phyloP scores from a whole-genome alignment of 2,113 vertebrate species.

The Podocnemis expansa region DNA sequence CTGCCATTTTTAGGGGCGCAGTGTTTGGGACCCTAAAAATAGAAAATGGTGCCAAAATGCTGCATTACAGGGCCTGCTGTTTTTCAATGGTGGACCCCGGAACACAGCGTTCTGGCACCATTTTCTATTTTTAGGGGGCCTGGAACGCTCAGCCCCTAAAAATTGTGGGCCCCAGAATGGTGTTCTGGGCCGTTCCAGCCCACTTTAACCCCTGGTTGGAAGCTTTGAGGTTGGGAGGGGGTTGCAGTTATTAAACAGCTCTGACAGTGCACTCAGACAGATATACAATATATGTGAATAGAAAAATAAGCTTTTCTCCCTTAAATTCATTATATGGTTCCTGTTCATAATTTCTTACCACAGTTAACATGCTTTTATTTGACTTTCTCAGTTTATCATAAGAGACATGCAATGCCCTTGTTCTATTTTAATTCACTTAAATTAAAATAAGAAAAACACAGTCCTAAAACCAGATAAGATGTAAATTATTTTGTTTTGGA shows the following conservation, averaged over 20 bases:
- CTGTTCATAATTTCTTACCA: slow-evolving; percentile 26
- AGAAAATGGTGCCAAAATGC: too few relatives aligned
- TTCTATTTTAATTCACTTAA: background rate
- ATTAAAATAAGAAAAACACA: background rate
- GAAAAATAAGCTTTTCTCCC: background rate
- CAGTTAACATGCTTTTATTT: background rate
- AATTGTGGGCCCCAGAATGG: too few relatives aligned
- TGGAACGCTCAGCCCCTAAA: too few relatives aligned
- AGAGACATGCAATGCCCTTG: background rate
- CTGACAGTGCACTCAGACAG: slow-evolving; percentile 11
- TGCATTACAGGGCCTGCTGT: too few relatives aligned
- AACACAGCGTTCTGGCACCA: too few relatives aligned
- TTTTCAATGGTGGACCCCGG: too few relatives aligned
- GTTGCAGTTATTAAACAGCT: slow-evolving; percentile 1
- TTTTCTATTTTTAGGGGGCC: too few relatives aligned
- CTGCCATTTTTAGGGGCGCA: too few relatives aligned
- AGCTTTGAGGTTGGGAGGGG: background rate
- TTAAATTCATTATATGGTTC: background rate
- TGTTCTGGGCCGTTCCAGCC: too few relatives aligned
- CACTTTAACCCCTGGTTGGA: too few relatives aligned
- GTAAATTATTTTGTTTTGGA: background rate
- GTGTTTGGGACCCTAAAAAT: too few relatives aligned
- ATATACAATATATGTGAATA: background rate
- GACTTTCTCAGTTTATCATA: background rate
- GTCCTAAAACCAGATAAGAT: background rate